Conservation (phyloP, 2,888 invertebrate species). For the Perizoma flavofasciatum region DNA sequence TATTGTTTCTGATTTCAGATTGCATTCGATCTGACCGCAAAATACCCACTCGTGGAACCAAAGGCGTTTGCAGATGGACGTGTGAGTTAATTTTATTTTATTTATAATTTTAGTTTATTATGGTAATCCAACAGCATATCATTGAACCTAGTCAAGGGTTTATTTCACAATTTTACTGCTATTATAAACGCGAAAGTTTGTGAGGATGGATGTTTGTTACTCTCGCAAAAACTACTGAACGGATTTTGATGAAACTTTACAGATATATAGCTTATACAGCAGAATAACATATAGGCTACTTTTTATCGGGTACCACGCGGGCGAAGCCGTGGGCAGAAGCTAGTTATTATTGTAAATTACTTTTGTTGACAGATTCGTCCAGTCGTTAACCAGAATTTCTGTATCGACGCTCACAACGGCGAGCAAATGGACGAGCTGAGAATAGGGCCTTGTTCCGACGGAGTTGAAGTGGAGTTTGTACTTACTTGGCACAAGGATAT, state of each 20-base stretch:
- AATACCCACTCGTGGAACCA: conserved; percentile 95
- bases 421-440: conserved; percentile 59
- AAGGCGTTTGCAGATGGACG: conserved; percentile 91
- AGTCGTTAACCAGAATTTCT: conserved; percentile 84
- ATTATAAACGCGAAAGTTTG: too few species aligned
- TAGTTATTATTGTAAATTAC: too few species aligned
- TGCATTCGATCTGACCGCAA: conserved; percentile 93
- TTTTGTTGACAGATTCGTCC: conserved; percentile 84
- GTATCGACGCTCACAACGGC: conserved; percentile 87
- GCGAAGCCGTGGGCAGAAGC: too few species aligned
- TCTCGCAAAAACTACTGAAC: too few species aligned
- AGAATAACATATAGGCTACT: too few species aligned
- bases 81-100: conserved; percentile 69
- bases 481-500: conserved; percentile 94
- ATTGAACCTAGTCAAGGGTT: too few species aligned
- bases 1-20: conserved; percentile 71
- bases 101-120: conserved; percentile 25
- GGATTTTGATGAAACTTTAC: too few species aligned
- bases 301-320: too few species aligned
- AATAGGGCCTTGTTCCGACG: conserved; percentile 46
- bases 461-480: conserved; percentile 80
- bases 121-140: too few species aligned
- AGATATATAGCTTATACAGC: too few species aligned
- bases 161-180: too few species aligned
- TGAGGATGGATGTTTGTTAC: too few species aligned